These are phyloP conservation scores for Larimichthys polyactis DNA, from an alignment of 2,113 vertebrate species.

Conservation along the genomic window DNA sequence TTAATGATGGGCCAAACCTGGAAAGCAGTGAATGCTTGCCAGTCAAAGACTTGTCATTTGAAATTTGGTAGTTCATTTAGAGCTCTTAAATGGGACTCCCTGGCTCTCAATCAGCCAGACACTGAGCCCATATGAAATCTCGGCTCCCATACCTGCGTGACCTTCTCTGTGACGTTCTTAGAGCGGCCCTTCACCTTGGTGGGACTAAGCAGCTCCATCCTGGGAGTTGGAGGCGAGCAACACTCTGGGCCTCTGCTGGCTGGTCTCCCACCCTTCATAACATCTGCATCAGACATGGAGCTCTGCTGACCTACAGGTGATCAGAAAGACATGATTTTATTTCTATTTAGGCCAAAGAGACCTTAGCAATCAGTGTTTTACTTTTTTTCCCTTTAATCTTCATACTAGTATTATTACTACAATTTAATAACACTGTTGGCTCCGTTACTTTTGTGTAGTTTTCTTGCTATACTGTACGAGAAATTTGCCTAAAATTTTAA, in stretches of 20 bases:
- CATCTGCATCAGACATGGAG: slow-evolving; percentile 70
- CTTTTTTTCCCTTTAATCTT: not conserved
- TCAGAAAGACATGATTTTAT: not conserved
- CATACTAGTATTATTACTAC: not conserved
- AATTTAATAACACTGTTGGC: not conserved
- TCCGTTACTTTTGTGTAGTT: not conserved
- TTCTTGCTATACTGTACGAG: not conserved
- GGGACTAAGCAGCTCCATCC: slow-evolving; percentile 75
- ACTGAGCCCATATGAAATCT: slow-evolving; percentile 4
- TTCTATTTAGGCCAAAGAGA: not conserved
- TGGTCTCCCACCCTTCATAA: slow-evolving; percentile 65
- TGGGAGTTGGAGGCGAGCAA: slow-evolving; percentile 42
- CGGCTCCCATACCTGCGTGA: slow-evolving; percentile 76
- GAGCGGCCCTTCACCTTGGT: slow-evolving; percentile 78
- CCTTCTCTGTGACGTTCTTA: slow-evolving; percentile 81
- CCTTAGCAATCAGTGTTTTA: not conserved
- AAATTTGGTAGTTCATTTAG: slow-evolving; percentile 10
- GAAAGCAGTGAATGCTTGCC: not conserved
- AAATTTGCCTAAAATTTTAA: not conserved
- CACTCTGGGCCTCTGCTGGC: slow-evolving; percentile 50
- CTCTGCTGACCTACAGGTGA: slow-evolving; percentile 44
- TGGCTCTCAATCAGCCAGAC: not conserved
- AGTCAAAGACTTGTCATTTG: not conserved
- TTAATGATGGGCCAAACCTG: not conserved
- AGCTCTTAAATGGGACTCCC: not conserved